phyloP scores from a whole-genome alignment of 1,140 invertebrate genomes.

The Mya arenaria region DNA sequence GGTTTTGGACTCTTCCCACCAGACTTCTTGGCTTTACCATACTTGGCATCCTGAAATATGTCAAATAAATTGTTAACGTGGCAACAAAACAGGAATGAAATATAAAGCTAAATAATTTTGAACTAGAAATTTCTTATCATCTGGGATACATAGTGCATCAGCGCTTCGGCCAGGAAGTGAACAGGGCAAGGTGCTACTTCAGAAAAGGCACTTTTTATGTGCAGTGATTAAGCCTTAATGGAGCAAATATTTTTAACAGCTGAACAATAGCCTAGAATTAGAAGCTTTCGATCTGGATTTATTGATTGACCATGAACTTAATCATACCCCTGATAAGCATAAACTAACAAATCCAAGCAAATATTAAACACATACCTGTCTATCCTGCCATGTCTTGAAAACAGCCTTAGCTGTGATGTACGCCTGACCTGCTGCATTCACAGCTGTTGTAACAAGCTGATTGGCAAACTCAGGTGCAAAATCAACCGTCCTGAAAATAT shows the following conservation, averaged over 20 bases:
- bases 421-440: slow-evolving; percentile 66
- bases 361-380: slow-evolving; percentile 53
- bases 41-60: not conserved
- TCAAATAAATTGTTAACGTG: no score
- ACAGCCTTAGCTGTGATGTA: slow-evolving; percentile 71
- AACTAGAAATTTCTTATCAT: no score
- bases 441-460: slow-evolving; percentile 53
- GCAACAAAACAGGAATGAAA: no score
- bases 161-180: no score
- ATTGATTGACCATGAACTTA: not conserved
- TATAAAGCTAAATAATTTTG: no score
- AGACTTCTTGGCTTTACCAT: not conserved
- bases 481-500: slow-evolving; percentile 41
- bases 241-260: no score
- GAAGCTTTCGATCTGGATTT: not conserved
- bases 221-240: no score
- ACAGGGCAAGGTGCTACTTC: no score
- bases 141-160: no score
- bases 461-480: slow-evolving; percentile 54
- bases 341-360: not conserved
- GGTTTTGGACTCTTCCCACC: not conserved
- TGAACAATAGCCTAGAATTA: no score
- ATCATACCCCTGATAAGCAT: not conserved
- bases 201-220: no score
- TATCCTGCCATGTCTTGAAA: slow-evolving; percentile 69